A percentile compares a stretch with the other conserved stretches of the same genome.
These are phyloP conservation scores for Ptilonorhynchus violaceus DNA, from an alignment of 2,113 vertebrate genomes.

Conservation along the genomic window DNA sequence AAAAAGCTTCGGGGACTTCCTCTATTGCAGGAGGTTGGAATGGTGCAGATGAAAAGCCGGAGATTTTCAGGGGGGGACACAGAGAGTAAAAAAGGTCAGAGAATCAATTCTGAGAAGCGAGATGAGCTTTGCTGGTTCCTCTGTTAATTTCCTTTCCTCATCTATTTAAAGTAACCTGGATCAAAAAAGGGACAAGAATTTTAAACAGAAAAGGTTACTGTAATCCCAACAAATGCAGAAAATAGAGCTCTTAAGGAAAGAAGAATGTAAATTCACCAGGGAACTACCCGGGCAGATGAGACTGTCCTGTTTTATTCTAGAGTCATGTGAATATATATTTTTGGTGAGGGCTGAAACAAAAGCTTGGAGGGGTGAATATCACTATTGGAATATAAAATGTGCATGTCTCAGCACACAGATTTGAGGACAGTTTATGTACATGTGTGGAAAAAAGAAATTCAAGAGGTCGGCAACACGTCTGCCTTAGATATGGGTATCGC, in stretches of 20 bases:
- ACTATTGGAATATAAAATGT: background rate
- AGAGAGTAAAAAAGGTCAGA: background rate
- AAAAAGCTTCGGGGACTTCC: background rate
- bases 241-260: background rate
- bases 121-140: background rate
- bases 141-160: background rate
- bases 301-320: background rate
- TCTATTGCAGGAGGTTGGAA: background rate
- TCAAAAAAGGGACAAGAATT: background rate
- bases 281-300: background rate
- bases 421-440: background rate
- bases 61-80: background rate
- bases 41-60: background rate
- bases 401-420: background rate
- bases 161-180: background rate
- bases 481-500: background rate
- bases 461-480: background rate
- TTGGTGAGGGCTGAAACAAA: background rate
- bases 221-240: background rate
- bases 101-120: background rate
- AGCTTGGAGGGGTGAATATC: background rate
- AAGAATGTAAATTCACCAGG: background rate
- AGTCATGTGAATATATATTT: background rate
- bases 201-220: background rate
- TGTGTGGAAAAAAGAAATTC: background rate